phyloP scores from a whole-genome alignment of 2,113 vertebrate species.

The Myotis lucifugus region DNA sequence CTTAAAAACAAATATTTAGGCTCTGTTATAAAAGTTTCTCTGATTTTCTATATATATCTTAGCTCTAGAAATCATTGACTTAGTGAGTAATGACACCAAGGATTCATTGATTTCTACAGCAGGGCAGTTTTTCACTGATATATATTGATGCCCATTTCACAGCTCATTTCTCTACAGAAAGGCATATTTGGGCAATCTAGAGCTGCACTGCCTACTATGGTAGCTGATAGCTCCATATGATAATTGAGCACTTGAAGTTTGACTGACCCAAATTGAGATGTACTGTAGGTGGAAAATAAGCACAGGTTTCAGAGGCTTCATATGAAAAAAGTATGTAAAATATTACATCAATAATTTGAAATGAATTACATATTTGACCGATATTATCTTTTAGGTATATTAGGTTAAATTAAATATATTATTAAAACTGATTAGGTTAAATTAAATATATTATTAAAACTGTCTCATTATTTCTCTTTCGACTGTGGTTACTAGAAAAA shows the following conservation, averaged over 20 bases:
- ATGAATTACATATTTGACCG: background rate
- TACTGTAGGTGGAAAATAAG: background rate
- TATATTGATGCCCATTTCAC: background rate
- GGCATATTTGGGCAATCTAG: background rate
- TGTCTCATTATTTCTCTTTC: background rate
- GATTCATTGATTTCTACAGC: background rate
- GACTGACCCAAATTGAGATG: background rate
- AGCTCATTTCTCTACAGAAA: constrained; percentile 31
- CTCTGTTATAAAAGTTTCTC: background rate
- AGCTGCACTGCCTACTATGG: background rate
- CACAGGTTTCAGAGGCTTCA: background rate
- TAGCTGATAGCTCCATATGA: background rate
- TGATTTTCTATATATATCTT: background rate
- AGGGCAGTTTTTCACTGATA: background rate
- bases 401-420: background rate
- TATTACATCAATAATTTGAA: background rate
- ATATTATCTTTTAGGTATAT: background rate
- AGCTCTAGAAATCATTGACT: background rate
- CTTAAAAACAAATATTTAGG: background rate
- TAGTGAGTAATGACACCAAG: background rate
- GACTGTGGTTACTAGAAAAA: background rate
- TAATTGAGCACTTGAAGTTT: background rate
- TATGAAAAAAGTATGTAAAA: background rate
- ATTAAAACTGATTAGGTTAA: background rate
- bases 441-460: background rate